phyloP scores from a whole-genome alignment of 2,888 invertebrate species.

The Eupithecia centaureata region DNA sequence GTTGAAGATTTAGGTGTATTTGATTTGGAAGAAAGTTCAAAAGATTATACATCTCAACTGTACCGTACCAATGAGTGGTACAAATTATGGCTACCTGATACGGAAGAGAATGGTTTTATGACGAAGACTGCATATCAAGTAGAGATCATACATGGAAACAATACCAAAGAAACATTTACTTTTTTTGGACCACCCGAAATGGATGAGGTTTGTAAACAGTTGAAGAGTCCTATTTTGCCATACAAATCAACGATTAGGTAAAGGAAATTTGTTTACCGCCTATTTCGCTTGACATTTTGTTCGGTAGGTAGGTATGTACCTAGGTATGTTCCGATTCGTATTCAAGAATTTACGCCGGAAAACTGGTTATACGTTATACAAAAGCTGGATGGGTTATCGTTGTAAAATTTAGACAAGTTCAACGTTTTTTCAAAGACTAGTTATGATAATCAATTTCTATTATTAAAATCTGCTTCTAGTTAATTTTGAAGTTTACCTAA shows the following conservation, averaged over 20 bases:
- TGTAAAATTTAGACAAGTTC: too few relatives aligned
- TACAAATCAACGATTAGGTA: not conserved
- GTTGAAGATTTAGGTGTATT: constrained; percentile 94
- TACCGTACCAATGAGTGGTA: constrained; percentile 98
- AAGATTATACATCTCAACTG: constrained; percentile 95
- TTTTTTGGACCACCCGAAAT: constrained; percentile 96
- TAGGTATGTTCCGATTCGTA: too few relatives aligned
- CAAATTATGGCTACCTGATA: constrained; percentile 94
- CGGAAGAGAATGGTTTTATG: constrained; percentile 91
- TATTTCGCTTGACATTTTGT: not conserved
- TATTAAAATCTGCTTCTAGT: too few relatives aligned
- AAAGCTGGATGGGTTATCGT: too few relatives aligned
- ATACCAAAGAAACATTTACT: constrained; percentile 96
- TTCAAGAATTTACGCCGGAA: not conserved
- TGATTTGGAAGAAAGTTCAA: constrained; percentile 89
- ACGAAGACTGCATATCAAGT: constrained; percentile 96
- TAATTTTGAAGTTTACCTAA: too few relatives aligned
- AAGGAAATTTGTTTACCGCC: not conserved
- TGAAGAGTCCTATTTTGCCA: not conserved
- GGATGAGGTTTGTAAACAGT: constrained; percentile 86
- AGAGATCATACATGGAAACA: constrained; percentile 96
- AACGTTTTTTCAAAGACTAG: too few relatives aligned
- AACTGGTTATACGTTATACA: too few relatives aligned
- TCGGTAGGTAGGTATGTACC: not conserved
- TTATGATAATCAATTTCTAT: too few relatives aligned